Conservation (phyloP, 2,113 vertebrate genomes). For the Hippocampus guttulatus region DNA sequence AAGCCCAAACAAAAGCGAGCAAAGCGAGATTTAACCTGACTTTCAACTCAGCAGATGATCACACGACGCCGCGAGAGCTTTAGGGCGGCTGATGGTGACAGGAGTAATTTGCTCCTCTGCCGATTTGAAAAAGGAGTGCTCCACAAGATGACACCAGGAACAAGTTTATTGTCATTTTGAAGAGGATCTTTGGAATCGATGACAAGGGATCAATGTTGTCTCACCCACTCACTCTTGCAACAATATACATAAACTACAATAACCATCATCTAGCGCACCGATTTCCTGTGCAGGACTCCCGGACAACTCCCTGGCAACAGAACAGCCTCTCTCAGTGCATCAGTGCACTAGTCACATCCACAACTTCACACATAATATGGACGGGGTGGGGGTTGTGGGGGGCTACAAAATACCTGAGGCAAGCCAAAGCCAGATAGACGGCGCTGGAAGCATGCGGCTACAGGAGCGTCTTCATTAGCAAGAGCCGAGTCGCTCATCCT, state of each 20-base stretch:
- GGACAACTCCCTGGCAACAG: conserved; percentile 51
- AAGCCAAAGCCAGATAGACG: conserved; percentile 38
- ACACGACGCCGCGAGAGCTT: conserved; percentile 18
- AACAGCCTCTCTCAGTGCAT: conserved; percentile 42
- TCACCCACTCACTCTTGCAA: conserved; percentile 23
- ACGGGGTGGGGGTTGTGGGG: conserved; percentile 22
- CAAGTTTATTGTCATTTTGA: conserved; percentile 54
- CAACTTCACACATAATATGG: conserved; percentile 41
- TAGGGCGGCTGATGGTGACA: conserved; percentile 33
- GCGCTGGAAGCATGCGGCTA: conserved; percentile 30
- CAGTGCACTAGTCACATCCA: conserved; percentile 47
- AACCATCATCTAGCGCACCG: conserved; percentile 50
- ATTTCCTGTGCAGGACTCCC: conserved; percentile 49
- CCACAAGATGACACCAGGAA: conserved; percentile 49
- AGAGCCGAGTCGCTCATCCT: conserved; percentile 52
- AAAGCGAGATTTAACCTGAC: conserved; percentile 44
- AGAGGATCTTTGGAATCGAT: conserved; percentile 62
- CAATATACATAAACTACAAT: conserved; percentile 60
- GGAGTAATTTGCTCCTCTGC: conserved; percentile 45
- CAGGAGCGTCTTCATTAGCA: conserved; percentile 62
- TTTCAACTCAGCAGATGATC: conserved; percentile 36
- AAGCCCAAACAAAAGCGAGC: conserved; percentile 32
- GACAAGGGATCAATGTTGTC: conserved; percentile 50
- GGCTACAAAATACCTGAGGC: conserved; percentile 51
- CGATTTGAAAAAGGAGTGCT: conserved; percentile 53